Evolutionary conservation across 2,797 vertebrate genomes (phyloP).

Genomic region (Neosilurus mollespiculum): DNA sequence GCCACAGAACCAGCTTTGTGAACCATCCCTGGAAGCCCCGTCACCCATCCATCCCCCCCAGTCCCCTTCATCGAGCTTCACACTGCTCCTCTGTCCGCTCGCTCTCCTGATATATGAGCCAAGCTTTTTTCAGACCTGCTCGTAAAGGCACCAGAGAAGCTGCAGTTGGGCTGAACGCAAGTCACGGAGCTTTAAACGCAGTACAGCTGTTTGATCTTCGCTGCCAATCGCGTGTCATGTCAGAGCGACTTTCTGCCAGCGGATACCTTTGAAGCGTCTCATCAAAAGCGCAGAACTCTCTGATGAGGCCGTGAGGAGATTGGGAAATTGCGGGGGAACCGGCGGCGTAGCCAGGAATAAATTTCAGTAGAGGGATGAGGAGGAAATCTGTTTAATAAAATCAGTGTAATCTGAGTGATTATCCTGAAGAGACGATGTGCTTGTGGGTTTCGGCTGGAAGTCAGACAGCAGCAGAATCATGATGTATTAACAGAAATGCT

Average conservation of each 20-base stretch:
- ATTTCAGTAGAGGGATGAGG: neutral
- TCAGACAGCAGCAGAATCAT: neutral
- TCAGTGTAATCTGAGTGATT: neutral
- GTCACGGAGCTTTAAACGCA: slow-evolving; percentile 34
- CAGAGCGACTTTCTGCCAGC: slow-evolving; percentile 4
- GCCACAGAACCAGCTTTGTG: slow-evolving; percentile 50
- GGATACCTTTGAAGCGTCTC: slow-evolving; percentile 34
- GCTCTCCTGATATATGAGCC: slow-evolving; percentile 25
- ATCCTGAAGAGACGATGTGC: neutral
- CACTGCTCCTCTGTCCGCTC: slow-evolving; percentile 49
- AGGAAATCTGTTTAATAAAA: neutral
- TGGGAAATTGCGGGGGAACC: neutral
- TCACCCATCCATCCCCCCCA: neutral
- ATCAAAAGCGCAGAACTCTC: neutral
- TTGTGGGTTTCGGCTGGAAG: neutral
- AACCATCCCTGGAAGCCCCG: neutral
- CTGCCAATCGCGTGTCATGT: slow-evolving; percentile 8
- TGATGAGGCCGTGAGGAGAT: neutral
- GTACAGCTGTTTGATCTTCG: slow-evolving; percentile 27
- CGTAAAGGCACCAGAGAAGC: slow-evolving; percentile 33
- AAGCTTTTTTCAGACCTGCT: slow-evolving; percentile 39
- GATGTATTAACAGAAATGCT: too few relatives aligned
- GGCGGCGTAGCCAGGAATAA: neutral
- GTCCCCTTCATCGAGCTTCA: neutral
- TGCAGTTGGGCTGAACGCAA: slow-evolving; percentile 30